These are phyloP conservation scores for Stratiolaelaps scimitus DNA, from an alignment of 1,140 invertebrate genomes.

Conservation along the genomic window DNA sequence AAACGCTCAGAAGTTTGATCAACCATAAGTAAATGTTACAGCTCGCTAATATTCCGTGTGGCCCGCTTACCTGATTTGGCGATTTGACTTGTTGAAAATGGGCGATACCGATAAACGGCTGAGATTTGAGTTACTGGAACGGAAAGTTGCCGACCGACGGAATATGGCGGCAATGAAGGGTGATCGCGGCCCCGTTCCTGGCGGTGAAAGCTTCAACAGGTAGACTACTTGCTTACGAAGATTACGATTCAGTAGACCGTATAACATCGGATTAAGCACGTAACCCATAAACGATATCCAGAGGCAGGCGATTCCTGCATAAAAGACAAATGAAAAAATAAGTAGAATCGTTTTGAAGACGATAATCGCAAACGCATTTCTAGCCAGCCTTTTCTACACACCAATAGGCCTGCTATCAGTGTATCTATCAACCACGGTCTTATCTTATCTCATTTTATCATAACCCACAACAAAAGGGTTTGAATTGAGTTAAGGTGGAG, in stretches of 20 bases:
- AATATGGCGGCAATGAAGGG: constrained; percentile 16
- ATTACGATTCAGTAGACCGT: constrained; percentile 26
- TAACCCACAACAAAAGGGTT: no score
- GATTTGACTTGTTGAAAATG: constrained; percentile 4
- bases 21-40: no score
- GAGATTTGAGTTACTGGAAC: constrained; percentile 10
- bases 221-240: constrained; percentile 22
- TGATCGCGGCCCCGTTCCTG: neutral
- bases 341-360: no score
- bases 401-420: no score
- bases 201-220: constrained; percentile 10
- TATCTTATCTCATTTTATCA: no score
- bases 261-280: constrained; percentile 23
- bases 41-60: no score
- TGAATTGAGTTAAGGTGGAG: no score
- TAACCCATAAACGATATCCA: constrained; percentile 22
- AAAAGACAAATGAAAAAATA: neutral
- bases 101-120: constrained; percentile 21
- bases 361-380: no score
- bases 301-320: constrained; percentile 10
- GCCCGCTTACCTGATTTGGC: neutral
- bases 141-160: constrained; percentile 22
- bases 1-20: no score
- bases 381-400: no score
- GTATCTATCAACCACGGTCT: no score